Percentiles rank a stretch among this genome's conserved stretches.
Evolutionary conservation across 1,140 invertebrate species (phyloP).

Genomic region (Drosophila orena): DNA sequence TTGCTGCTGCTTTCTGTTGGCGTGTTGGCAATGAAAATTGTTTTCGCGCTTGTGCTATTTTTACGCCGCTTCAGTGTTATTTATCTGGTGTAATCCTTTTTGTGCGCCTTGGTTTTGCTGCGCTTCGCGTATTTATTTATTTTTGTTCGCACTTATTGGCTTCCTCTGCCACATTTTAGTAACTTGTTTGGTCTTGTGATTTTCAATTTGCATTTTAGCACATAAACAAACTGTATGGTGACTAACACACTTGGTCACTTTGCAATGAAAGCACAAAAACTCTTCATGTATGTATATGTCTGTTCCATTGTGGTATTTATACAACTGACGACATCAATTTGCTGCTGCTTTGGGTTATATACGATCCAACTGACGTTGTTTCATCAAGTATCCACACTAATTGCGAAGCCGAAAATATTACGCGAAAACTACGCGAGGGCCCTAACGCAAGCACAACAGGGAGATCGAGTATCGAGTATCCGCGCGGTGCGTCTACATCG

Average conservation of each 20-base stretch:
- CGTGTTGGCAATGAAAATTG: conserved; percentile 71
- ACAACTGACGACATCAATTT: conserved; percentile 47
- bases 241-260: conserved; percentile 68
- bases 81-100: conserved; percentile 66
- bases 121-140: conserved; percentile 56
- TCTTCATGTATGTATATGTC: conserved; percentile 8
- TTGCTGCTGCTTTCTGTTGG: conserved; percentile 26
- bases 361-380: conserved; percentile 36
- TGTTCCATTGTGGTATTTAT: conserved; percentile 34
- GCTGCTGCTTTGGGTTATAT: conserved; percentile 21
- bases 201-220: conserved; percentile 64
- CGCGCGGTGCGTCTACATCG: conserved; percentile 40
- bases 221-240: conserved; percentile 38
- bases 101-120: conserved; percentile 13
- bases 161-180: conserved; percentile 59
- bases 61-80: conserved; percentile 31
- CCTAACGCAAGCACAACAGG: conserved; percentile 31
- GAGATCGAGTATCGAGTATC: conserved; percentile 15
- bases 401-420: conserved; percentile 29
- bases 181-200: conserved; percentile 51
- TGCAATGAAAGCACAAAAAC: conserved; percentile 34
- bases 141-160: conserved; percentile 71
- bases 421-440: conserved; percentile 57
- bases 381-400: conserved; percentile 28
- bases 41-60: conserved; percentile 33